These are phyloP conservation scores for Agrochola litura DNA, from an alignment of 2,888 invertebrate species.

Conservation along the genomic window DNA sequence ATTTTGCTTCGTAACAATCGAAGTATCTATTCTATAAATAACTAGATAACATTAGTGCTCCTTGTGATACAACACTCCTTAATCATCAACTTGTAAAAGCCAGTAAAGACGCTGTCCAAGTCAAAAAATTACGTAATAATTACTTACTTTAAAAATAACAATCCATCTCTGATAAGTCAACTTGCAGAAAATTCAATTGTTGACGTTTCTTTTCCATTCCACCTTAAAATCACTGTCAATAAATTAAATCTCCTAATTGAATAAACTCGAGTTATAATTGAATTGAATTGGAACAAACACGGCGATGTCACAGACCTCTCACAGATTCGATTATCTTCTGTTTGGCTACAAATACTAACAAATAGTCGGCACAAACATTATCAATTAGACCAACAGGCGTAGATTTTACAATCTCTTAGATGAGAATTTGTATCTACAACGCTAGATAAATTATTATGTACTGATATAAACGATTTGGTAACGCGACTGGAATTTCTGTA, in stretches of 20 bases:
- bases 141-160: background rate
- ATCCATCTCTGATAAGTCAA: background rate
- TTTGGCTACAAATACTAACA: slow-evolving; percentile 39
- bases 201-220: background rate
- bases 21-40: background rate
- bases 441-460: background rate
- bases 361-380: slow-evolving; percentile 37
- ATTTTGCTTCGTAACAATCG: background rate
- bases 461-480: background rate
- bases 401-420: slow-evolving; percentile 15
- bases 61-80: no score
- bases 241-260: slow-evolving; percentile 19
- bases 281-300: slow-evolving; percentile 37
- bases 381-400: slow-evolving; percentile 37
- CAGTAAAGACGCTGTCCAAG: background rate
- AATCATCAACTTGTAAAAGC: background rate
- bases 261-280: slow-evolving; percentile 37
- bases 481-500: no score
- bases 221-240: slow-evolving; percentile 11
- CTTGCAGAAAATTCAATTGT: background rate
- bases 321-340: slow-evolving; percentile 48
- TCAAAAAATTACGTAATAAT: no score
- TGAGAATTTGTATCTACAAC: background rate
- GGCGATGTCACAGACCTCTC: slow-evolving; percentile 24
- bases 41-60: background rate